Base-by-base conservation (phyloP, 2,888 invertebrate genomes). In the Cremastinae sp. region DNA sequence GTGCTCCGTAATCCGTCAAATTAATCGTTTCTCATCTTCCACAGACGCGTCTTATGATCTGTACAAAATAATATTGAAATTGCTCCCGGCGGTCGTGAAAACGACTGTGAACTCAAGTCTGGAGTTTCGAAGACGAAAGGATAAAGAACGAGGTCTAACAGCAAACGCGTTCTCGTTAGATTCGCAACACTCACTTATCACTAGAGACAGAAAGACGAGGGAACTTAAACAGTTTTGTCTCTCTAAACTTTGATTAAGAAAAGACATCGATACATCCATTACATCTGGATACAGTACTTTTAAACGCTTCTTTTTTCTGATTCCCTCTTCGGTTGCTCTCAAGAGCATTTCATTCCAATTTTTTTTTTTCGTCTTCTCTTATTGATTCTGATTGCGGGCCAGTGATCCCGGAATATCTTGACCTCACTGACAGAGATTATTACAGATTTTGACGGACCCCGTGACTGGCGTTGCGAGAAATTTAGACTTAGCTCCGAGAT, bases 191-290 rank as follows among this genome's bases (percentile, higher is more conserved):
- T 14, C 61, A 56, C 43, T n/a, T 56, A 14, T 38, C 41, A 8
- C 10, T 20, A 38, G 7, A n/a, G 20, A 59, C 54, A 36, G 5
- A 7, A 10, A 59, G 28, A n/a, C 53, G 12, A 65, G 53, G 54
- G 16, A 28, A 9, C 10, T 14, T 41, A 43, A 36, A 59, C 74
- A 28, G 61, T 54, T 38, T 36, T 70, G n/a, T 43, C 45, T 22
- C 20, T 8, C 34, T 43, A 49, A 10, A 56, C 58, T 58, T 53
- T 59, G 51, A 45, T 74, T 61, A 38, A 36, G 36, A 74, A 49
- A 43, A 59, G 68, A 78, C 75, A 78, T 78, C 72, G 68, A 75
- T 72, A 78, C 78, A 78, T 56, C 58, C 56, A 75, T 78, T 72
- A 71, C 62, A 64, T 16, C 53, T 53, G 56, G 59, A 78, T 62